Base-by-base conservation (phyloP, 2,113 vertebrate genomes). In the Dipodomys stephensi region DNA sequence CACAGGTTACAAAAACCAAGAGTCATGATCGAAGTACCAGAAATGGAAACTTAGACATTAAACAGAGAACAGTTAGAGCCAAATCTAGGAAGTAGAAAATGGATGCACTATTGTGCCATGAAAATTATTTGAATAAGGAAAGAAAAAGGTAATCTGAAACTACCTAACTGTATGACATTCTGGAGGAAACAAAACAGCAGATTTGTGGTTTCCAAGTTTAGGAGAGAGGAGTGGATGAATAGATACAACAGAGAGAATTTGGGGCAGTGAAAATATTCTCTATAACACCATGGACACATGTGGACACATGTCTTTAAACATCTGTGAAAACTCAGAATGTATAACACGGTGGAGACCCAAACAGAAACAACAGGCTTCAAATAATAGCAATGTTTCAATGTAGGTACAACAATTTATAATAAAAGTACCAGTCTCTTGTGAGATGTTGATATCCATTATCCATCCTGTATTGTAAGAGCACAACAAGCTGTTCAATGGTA, bases 251-350 rank as follows among this genome's bases (percentile, higher is more conserved):
- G 22, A 94, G 23, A 87, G 28, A 16, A 95, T 57, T 46, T 83
- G 65, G 77, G 27, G 72, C 30, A 87, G 22, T 46, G n/a, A 91
- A 65, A 77, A 28, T 28, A 67, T 25, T 46, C 19, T 15, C 11
- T 81, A 2, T 16, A 25, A 67, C 13, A 82, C 27, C 22, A 46
- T 4, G 35, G 35, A 39, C 35, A 39, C 35, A 39, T 39, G 77
- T 74, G 16, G 20, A 30, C 6, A 57, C 19, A 32, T 71, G 30
- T 79, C 65, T 79, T 64, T 62, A 69, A 3, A 74, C 9, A 80
- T 93, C 87, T 64, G 32, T 68, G 25, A 69, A 95, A 88, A 87
- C 20, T 44, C 49, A 84, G 57, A 65, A 83, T 65, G 44, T 19
- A 62, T 30, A 83, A 8, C 76, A 94, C 62, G 27, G 49, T 53